phyloP scores from a whole-genome alignment of 1,140 invertebrate species.

The Brachionus plicatilis region DNA sequence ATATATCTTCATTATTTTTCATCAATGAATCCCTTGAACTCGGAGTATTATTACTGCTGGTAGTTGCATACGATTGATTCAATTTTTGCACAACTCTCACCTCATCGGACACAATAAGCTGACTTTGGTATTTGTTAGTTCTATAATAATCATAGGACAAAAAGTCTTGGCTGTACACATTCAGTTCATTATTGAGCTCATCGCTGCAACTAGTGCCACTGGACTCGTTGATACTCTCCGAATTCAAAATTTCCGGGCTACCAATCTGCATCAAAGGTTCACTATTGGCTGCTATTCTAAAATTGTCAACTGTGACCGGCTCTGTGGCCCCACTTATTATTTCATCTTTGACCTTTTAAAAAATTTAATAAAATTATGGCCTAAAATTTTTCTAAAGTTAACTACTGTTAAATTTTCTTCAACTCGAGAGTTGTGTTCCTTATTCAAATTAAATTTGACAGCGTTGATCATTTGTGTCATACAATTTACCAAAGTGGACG shows the following conservation, averaged over 20 bases:
- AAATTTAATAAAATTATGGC: neutral
- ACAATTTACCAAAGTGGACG: neutral
- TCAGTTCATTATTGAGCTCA: neutral
- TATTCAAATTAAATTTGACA: neutral
- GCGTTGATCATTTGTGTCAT: neutral
- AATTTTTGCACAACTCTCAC: neutral
- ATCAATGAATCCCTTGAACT: neutral
- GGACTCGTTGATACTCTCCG: neutral
- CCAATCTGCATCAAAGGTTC: neutral
- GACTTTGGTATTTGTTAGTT: neutral
- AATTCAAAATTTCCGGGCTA: neutral
- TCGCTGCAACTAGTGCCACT: neutral
- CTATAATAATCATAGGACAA: neutral
- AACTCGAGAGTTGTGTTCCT: neutral
- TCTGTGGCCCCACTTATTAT: neutral
- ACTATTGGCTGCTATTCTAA: neutral
- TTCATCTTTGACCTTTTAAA: constrained; percentile 6
- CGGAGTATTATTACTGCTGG: constrained; percentile 11
- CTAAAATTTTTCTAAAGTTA: neutral
- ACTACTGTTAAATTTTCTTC: constrained; percentile 3
- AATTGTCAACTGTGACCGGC: neutral
- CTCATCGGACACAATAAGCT: neutral
- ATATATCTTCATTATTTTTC: neutral
- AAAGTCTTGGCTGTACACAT: constrained; percentile 6
- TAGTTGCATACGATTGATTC: neutral